Evolutionary conservation across 1,140 invertebrate species (phyloP), one percentile per base, ranked within the genome.

Genomic region (Drosophila asahinai): DNA sequence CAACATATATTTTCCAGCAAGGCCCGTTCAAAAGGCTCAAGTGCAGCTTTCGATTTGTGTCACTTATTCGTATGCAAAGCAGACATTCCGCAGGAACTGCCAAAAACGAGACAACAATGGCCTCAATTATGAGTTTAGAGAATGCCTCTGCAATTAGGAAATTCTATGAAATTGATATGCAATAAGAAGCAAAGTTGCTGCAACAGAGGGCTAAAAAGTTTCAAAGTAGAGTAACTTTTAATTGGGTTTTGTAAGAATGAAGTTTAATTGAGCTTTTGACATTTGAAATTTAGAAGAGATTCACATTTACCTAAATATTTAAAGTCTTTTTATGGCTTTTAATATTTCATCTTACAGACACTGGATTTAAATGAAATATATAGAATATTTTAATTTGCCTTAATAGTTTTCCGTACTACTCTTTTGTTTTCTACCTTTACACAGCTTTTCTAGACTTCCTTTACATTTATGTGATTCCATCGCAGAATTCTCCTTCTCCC

Each of bases 111-210:
- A 5, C 22, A 64, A 64, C 43, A 48, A 67, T 64, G 12, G 22
- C 12, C 42, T 47, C 59, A 64, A 48, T 48, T 67, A 67, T 30
- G 14, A 49, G 14, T 49, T 64, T 5, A 40, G 36, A 57, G 33
- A 57, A 66, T 62, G 15, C 19, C 12, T 63, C n/a, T 45, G 71
- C 52, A 45, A 52, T 49, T 64, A 66, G 42, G 38, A 67, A 60
- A 76, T 63, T 22, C 36, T 65, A 58, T 57, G 38, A 51, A 75
- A 76, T 47, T 66, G 43, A 51, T 43, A 49, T 30, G 22, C 15
- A 36, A 62, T 48, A 33, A 9, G 22, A 25, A 52, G 48, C 43
- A 48, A 63, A 52, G 22, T 30, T 43, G 30, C 5, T 7, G n/a
- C 27, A 7, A 17, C 11, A 25, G 25, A 17, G 11, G 27, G 6